Conservation (phyloP, 2,113 vertebrate species). For the Pagrus major region DNA sequence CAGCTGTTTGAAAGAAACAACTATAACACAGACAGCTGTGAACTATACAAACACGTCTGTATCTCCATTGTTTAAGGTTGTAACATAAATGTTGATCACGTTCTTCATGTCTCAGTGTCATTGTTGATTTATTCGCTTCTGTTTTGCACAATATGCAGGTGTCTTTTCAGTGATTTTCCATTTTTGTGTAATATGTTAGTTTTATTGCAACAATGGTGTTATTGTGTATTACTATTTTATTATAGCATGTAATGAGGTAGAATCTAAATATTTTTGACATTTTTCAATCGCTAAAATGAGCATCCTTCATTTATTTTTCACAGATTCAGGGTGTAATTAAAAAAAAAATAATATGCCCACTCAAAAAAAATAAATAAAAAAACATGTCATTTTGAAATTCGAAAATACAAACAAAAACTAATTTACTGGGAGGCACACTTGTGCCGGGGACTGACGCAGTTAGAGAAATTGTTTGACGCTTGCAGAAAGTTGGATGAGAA, state of each 20-base stretch:
- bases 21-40: background rate
- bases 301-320: background rate
- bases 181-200: background rate
- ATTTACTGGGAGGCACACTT: too few relatives aligned
- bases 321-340: background rate
- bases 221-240: background rate
- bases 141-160: too few relatives aligned
- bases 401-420: too few relatives aligned
- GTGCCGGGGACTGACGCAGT: background rate
- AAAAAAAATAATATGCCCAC: too few relatives aligned
- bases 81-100: background rate
- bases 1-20: conserved; percentile 34
- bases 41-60: background rate
- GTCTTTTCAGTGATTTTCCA: background rate
- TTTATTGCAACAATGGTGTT: background rate
- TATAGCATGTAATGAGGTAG: background rate
- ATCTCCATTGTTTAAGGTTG: background rate
- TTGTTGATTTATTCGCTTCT: background rate
- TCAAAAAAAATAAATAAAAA: too few relatives aligned
- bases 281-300: background rate
- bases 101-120: background rate
- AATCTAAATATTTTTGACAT: background rate
- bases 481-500: background rate
- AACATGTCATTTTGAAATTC: too few relatives aligned
- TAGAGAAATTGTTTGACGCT: background rate